phyloP scores from a whole-genome alignment of 2,888 invertebrate genomes.

The Apotomis capreana region DNA sequence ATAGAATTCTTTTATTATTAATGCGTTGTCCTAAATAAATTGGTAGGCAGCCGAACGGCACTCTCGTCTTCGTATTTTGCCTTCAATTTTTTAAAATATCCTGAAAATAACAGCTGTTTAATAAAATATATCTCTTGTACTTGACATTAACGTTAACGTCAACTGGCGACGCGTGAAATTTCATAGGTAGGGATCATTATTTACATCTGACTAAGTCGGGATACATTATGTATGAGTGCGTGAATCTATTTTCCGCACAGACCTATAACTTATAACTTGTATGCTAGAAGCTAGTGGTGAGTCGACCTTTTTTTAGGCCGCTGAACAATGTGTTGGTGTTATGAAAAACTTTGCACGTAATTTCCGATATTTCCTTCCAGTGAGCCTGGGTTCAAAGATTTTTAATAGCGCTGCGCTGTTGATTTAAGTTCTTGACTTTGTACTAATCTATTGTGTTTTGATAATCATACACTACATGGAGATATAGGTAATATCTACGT shows the following conservation, averaged over 20 bases:
- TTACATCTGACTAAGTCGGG: slow-evolving; percentile 1
- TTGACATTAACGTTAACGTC: not conserved
- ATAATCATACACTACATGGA: too few relatives aligned
- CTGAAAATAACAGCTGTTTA: too few relatives aligned
- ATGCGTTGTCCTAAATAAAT: too few relatives aligned
- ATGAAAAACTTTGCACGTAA: not conserved
- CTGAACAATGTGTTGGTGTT: slow-evolving; percentile 3
- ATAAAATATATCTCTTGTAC: too few relatives aligned
- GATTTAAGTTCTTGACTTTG: too few relatives aligned
- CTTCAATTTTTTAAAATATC: too few relatives aligned
- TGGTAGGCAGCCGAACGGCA: too few relatives aligned
- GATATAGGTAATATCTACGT: too few relatives aligned
- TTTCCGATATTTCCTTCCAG: not conserved
- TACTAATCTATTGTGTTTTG: not conserved
- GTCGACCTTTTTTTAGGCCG: slow-evolving; percentile 11
- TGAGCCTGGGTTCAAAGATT: not conserved
- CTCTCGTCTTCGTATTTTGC: not conserved
- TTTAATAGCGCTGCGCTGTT: too few relatives aligned
- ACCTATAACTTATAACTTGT: not conserved
- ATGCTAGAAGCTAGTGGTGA: not conserved
- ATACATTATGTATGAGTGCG: slow-evolving; percentile 12
- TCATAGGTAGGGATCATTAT: not conserved
- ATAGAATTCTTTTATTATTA: too few relatives aligned
- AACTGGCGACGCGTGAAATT: not conserved
- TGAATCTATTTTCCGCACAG: not conserved